These are phyloP conservation scores for Thermophis baileyi DNA, from an alignment of 2,113 vertebrate genomes.

Conservation along the genomic window DNA sequence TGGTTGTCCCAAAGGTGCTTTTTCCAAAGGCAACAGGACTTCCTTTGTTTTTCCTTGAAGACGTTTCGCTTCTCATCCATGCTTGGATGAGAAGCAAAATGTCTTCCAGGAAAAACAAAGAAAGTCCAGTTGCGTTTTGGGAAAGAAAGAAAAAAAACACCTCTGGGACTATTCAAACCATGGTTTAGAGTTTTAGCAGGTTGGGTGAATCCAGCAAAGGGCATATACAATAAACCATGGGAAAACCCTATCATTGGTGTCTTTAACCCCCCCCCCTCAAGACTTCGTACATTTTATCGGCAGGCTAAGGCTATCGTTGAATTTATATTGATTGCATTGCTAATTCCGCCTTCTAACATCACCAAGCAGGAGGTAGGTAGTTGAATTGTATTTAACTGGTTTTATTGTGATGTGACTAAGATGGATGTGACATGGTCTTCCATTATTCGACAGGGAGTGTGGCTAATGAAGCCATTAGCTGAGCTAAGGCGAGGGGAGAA, in stretches of 20 bases:
- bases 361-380: conserved; percentile 67
- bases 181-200: not conserved
- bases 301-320: conserved; percentile 50
- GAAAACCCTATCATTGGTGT: not conserved
- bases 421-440: conserved; percentile 79
- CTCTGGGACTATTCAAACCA: not conserved
- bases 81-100: too few species aligned
- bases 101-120: too few species aligned
- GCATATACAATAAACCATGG: not conserved
- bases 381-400: conserved; percentile 76
- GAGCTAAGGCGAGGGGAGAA: conserved; percentile 79
- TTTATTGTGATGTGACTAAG: conserved; percentile 84
- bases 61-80: too few species aligned
- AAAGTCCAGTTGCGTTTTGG: too few species aligned
- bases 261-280: not conserved
- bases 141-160: too few species aligned
- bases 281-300: not conserved
- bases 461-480: conserved; percentile 88
- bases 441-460: conserved; percentile 77
- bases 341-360: conserved; percentile 65
- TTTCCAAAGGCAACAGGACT: too few species aligned
- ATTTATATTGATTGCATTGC: conserved; percentile 58
- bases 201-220: not conserved
- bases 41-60: too few species aligned
- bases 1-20: too few species aligned